Evolutionary conservation across 2,113 vertebrate species (phyloP), one percentile per base, ranked within the genome.

Genomic region (Pardalotus punctatus): DNA sequence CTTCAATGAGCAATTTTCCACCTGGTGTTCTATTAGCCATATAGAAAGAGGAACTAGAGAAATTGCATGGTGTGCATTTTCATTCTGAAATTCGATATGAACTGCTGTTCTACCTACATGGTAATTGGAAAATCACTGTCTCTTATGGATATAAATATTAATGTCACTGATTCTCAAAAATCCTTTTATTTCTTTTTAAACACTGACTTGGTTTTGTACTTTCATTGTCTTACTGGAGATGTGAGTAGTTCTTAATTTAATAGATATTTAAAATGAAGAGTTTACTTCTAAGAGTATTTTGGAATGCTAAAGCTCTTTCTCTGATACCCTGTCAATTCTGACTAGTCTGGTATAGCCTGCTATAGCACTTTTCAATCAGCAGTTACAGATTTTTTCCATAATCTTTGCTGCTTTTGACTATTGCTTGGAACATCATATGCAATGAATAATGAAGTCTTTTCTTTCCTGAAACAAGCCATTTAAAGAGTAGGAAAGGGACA

Each of bases 101-200:
- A 23, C 54, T 86, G 29, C 45, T 85, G 23, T 45, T 80, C 74
- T 93, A 77, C 82, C 58, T 92, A 78, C 48, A 29, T 13, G 28
- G 60, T 78, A 93, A 86, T 15, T 73, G 42, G 62, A 86, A 96
- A 91, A 88, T 70, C 1, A 53, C 25, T 43, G 36, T 58, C 33
- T 90, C 50, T 58, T 76, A n/a, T 8, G n/a, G 15, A 1, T 56
- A 83, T 92, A 90, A 93, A 95, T 96, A 92, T 94, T 88, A 42
- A 90, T 95, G 51, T 33, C 60, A 70, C 47, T 62, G 28, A 82
- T 94, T 86, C 78, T 35, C 33, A 80, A 88, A 91, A 94, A 80
- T 36, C 4, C 43, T 89, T 89, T 88, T 4, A 57, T 77, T 94
- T 93, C 28, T 62, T 71, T 61, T 28, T 19, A 54, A 89, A 31